Conservation (phyloP, 2,113 vertebrate genomes). For the Indicator indicator region DNA sequence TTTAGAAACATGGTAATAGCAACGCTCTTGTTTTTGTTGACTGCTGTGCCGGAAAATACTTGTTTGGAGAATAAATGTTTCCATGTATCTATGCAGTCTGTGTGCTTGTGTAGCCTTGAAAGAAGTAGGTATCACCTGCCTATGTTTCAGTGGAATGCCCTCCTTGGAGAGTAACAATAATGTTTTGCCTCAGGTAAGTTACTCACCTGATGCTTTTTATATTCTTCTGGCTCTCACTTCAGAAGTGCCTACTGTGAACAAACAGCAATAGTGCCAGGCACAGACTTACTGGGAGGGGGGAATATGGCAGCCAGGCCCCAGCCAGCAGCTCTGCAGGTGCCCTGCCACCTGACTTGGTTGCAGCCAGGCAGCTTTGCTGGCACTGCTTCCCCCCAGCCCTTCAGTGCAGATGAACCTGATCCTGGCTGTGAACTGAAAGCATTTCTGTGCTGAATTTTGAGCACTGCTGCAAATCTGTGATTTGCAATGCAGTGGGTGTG, state of each 20-base stretch:
- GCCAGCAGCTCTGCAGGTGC: neutral
- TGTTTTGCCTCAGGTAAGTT: conserved; percentile 33
- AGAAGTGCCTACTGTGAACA: neutral
- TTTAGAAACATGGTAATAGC: neutral
- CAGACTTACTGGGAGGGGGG: neutral
- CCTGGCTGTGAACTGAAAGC: neutral
- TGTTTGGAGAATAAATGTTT: neutral
- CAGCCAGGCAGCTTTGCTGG: neutral
- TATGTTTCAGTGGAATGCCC: neutral
- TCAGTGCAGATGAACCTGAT: neutral
- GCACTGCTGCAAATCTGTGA: neutral
- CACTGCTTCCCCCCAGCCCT: neutral
- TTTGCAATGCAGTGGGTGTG: neutral
- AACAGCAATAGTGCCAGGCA: neutral
- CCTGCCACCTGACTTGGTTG: neutral
- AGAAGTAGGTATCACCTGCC: neutral
- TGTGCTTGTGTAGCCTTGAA: conserved; percentile 16
- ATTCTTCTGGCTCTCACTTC: neutral
- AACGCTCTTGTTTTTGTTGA: neutral
- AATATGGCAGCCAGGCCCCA: neutral
- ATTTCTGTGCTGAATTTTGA: neutral
- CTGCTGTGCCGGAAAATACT: neutral
- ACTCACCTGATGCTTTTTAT: neutral
- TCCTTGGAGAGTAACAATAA: neutral
- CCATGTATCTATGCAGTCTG: neutral